Base-by-base conservation (phyloP, 2,797 vertebrate species). In the Melanotaenia boesemani region DNA sequence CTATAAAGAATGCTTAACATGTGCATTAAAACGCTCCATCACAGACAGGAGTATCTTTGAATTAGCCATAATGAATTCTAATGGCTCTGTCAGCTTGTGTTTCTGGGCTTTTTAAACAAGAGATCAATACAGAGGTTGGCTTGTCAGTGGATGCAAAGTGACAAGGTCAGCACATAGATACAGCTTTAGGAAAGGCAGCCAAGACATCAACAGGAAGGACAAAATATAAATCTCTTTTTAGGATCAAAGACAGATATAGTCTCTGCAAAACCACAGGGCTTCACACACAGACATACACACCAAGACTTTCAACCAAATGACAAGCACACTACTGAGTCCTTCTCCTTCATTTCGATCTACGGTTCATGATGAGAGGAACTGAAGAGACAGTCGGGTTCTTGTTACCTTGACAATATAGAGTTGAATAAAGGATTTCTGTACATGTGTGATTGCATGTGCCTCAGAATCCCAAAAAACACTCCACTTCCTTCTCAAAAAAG, bases 51-150 rank as follows among this genome's bases (percentile, higher is more conserved):
- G 39, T 37, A 60, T 66, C 2, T 81, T 80, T 81, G 63, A 76
- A 74, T 82, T 39, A 65, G 59, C 55, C n/a, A 8, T 57, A 76
- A 79, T 81, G 74, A 67, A 69, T 65, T 59, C 48, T 61, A 73
- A 77, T 76, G 65, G 69, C 64, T 26, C 58, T 8, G 70, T 66
- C 72, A 70, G 74, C 50, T 22, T 37, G 48, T 26, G 46, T 79
- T 82, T 79, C 67, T 36, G 28, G 78, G 68, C 74, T 63, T 84
- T 75, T 71, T 67, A 82, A 87, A 79, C 2, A 15, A 78, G 63
- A 77, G 80, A 86, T 89, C 83, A 75, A 80, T 87, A 50, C 48
- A 44, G 54, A 86, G 72, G 70, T 77, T 78, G 68, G 58, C 61
- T 36, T 26, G 30, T 59, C 37, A 57, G 62, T 6, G 36, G 70